Conservation (phyloP, 2,797 vertebrate species). For the Phyllotis vaccarum region DNA sequence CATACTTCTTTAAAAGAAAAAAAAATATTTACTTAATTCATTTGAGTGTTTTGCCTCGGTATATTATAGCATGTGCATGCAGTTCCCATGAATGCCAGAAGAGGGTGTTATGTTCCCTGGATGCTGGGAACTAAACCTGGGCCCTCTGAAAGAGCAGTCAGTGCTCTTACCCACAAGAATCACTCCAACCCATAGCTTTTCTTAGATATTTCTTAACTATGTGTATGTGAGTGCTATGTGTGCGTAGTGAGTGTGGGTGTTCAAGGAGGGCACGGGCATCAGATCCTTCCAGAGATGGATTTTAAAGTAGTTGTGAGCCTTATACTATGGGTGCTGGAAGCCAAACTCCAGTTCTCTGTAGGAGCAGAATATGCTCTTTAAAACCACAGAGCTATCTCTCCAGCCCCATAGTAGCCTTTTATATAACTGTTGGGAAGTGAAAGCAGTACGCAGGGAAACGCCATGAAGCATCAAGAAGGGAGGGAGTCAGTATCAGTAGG, state of each 20-base stretch:
- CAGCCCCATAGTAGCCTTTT: neutral
- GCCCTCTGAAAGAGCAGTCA: neutral
- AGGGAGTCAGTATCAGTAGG: neutral
- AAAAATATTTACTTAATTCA: neutral
- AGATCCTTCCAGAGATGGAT: neutral
- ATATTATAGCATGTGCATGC: neutral
- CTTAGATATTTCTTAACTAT: neutral
- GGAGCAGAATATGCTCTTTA: neutral
- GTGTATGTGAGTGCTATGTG: neutral
- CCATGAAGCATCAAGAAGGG: neutral
- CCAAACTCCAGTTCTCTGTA: neutral
- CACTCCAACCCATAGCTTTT: neutral
- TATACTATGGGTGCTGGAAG: neutral
- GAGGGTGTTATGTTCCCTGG: neutral
- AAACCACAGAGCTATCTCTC: neutral
- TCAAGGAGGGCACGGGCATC: too few relatives aligned
- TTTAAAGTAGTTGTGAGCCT: neutral
- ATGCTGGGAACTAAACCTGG: neutral
- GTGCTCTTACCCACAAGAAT: neutral
- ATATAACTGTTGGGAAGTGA: neutral
- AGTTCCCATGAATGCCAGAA: neutral
- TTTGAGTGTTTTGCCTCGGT: neutral
- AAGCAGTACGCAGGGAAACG: neutral
- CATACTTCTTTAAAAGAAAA: neutral
- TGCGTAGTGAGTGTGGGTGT: neutral